Evolutionary conservation across 2,113 vertebrate species (phyloP).

Genomic region (Peromyscus leucopus): DNA sequence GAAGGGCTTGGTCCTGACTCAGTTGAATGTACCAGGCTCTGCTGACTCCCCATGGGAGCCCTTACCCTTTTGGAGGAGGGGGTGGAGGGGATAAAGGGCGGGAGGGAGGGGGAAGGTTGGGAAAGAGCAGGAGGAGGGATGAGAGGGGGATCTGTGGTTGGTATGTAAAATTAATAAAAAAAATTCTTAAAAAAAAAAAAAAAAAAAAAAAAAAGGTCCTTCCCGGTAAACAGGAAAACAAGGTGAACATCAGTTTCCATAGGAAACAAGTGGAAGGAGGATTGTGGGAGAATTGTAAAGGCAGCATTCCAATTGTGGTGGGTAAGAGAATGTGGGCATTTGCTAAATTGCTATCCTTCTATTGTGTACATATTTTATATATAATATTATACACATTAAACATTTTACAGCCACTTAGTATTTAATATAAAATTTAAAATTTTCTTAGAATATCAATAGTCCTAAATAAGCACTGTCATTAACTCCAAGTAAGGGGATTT

Average conservation of each 20-base stretch:
- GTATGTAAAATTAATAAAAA: no score
- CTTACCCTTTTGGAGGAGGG: no score
- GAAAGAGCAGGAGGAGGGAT: no score
- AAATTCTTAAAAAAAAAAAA: no score
- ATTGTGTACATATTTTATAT: neutral
- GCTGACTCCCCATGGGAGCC: no score
- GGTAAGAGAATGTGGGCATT: neutral
- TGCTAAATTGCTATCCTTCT: neutral
- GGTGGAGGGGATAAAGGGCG: no score
- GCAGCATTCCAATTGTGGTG: neutral
- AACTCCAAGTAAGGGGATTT: neutral
- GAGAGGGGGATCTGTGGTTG: no score
- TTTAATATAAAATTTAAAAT: conserved; percentile 47
- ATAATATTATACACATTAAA: neutral
- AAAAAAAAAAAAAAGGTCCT: no score
- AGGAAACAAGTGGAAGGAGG: neutral
- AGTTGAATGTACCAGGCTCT: no score
- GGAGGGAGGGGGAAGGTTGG: no score
- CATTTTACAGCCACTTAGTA: neutral
- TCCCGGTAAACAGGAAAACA: neutral
- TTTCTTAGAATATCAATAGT: conserved; percentile 7
- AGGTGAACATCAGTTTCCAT: neutral
- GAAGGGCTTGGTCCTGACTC: no score
- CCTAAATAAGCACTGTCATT: neutral
- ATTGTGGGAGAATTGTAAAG: neutral